Base-by-base conservation (phyloP, 1,140 invertebrate species). In the Trissolcus basalis region DNA sequence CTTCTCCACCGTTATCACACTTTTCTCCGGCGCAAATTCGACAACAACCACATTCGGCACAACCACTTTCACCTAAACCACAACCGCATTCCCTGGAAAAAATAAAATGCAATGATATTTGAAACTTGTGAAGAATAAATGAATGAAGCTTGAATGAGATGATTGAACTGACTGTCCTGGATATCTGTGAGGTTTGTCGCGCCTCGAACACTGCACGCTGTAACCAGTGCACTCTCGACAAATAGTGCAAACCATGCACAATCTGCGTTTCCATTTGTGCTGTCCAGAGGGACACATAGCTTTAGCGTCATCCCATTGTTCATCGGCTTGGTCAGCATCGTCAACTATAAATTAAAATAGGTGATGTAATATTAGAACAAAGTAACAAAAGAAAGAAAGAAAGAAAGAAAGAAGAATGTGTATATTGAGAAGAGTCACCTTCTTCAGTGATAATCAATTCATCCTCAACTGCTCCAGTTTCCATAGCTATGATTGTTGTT, bases 151-250 rank as follows among this genome's bases (percentile, higher is more conserved):
- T n/a, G n/a, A n/a, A n/a, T n/a, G n/a, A n/a, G n/a, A n/a, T n/a
- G n/a, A n/a, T n/a, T n/a, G n/a, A n/a, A 93, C 94, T 93, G 87
- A 96, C 95, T 95, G 92, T 86, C 96, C 96, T 60, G 96, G 94
- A 86, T 95, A 92, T 61, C 96, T 89, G 80, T 96, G 94, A 0
- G 95, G 92, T 77, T 93, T 89, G 49, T 93, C 90, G 51, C 93
- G 93, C 59, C 93, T 95, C 19, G 96, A 90, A 85, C 97, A 98
- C 41, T 92, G 93, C 53, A 93, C 92, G 48, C 95, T 95, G 82
- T 97, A 98, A 3, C 96, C 97, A 0, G 96, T 98, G 84, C 97
- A 98, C 85, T 98, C 95, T n/a, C 94, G 90, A 85, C 97, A 98
- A 14, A 96, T 89, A 1, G 94, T 94, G 84, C 97, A 98, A 33